phyloP scores from a whole-genome alignment of 2,113 vertebrate genomes.

The Haliaeetus leucogaster region DNA sequence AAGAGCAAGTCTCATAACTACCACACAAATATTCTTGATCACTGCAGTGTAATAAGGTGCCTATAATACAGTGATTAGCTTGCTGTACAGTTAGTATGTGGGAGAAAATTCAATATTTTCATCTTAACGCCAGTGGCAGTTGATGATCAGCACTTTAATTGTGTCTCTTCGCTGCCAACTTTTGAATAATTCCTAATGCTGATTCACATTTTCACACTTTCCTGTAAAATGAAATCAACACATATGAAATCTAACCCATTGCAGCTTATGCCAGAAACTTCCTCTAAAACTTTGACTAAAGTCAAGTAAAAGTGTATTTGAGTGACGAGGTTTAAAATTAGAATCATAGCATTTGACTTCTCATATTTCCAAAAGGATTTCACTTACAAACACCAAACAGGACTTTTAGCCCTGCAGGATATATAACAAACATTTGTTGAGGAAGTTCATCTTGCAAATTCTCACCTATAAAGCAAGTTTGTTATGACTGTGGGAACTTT shows the following conservation, averaged over 20 bases:
- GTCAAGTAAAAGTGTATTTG: background rate
- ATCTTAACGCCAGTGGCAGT: slow-evolving; percentile 20
- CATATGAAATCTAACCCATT: background rate
- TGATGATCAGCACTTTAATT: slow-evolving; percentile 45
- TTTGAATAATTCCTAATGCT: background rate
- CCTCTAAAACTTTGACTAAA: background rate
- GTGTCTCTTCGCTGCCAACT: slow-evolving; percentile 17
- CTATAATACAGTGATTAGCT: background rate
- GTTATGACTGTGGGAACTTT: background rate
- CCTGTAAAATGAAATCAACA: background rate
- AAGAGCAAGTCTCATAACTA: background rate
- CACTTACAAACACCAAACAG: slow-evolving; percentile 26
- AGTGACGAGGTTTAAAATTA: background rate
- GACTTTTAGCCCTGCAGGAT: background rate
- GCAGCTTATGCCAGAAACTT: background rate
- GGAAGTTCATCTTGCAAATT: slow-evolving; percentile 42
- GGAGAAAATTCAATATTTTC: slow-evolving; percentile 37
- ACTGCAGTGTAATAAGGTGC: background rate
- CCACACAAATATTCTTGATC: background rate
- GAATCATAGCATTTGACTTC: slow-evolving; percentile 30
- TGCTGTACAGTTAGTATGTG: background rate
- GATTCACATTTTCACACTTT: background rate
- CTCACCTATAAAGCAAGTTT: slow-evolving; percentile 35
- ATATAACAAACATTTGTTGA: slow-evolving; percentile 44
- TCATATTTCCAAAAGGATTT: slow-evolving; percentile 34